These are phyloP conservation scores for Elachura formosa DNA, from an alignment of 2,113 vertebrate genomes.

Conservation along the genomic window DNA sequence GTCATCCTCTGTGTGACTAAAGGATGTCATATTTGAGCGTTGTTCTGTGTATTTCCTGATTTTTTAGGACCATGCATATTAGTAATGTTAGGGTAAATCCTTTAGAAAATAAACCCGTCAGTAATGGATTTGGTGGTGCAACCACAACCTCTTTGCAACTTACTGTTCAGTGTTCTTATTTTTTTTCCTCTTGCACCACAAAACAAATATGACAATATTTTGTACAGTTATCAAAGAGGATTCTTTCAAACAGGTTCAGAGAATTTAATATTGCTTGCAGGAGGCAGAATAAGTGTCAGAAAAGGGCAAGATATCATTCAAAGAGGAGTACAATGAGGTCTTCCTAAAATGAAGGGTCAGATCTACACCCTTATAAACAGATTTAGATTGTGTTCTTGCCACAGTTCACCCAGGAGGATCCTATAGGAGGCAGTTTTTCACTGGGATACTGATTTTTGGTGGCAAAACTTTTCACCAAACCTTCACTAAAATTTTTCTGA, in stretches of 20 bases:
- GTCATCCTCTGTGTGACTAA: not conserved
- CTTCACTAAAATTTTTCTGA: not conserved
- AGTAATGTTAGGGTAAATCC: not conserved
- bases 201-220: not conserved
- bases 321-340: not conserved
- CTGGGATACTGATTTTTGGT: not conserved
- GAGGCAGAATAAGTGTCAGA: rapidly evolving
- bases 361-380: not conserved
- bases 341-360: not conserved
- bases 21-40: not conserved
- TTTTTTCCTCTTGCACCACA: not conserved
- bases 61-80: not conserved
- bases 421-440: not conserved
- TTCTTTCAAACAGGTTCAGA: not conserved
- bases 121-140: not conserved
- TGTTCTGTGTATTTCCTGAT: not conserved
- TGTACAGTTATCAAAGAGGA: not conserved
- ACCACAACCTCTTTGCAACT: not conserved
- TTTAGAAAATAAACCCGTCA: not conserved
- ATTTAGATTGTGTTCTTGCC: not conserved
- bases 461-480: not conserved
- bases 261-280: not conserved
- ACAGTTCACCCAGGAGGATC: not conserved
- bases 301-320: not conserved
- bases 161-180: not conserved